These are phyloP conservation scores for Carposina sasakii DNA, from an alignment of 1,140 invertebrate species.

Conservation along the genomic window DNA sequence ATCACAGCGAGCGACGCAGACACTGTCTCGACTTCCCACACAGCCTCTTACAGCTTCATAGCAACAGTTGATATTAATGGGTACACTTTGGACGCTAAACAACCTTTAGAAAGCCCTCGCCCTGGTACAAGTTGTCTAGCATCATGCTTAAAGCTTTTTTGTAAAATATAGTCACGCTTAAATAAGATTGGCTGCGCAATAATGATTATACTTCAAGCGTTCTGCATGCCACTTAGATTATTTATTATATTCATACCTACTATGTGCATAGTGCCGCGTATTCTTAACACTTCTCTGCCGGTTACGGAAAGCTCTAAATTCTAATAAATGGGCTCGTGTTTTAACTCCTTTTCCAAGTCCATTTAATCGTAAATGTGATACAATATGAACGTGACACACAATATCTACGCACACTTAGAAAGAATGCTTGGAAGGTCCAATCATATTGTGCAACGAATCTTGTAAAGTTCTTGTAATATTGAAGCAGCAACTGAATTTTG, in stretches of 20 bases:
- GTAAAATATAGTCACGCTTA: constrained; percentile 72
- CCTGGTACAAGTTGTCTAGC: constrained; percentile 71
- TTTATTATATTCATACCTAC: constrained; percentile 71
- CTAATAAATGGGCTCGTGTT: constrained; percentile 36
- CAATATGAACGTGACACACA: constrained; percentile 72
- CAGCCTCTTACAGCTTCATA: constrained; percentile 67
- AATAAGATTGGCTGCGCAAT: constrained; percentile 72
- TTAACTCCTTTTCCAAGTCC: too few species aligned
- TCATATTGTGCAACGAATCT: constrained; percentile 73
- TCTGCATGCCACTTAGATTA: constrained; percentile 75
- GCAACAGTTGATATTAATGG: constrained; percentile 69
- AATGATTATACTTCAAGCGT: constrained; percentile 76
- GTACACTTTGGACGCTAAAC: constrained; percentile 68
- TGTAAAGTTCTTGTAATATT: constrained; percentile 72
- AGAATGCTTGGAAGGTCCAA: constrained; percentile 71
- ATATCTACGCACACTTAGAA: constrained; percentile 50
- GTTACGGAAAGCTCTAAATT: constrained; percentile 60
- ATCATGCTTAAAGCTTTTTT: constrained; percentile 73
- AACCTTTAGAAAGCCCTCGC: constrained; percentile 68
- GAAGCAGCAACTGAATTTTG: constrained; percentile 65
- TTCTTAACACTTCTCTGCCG: constrained; percentile 62
- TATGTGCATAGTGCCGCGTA: constrained; percentile 68
- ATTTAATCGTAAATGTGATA: too few species aligned
- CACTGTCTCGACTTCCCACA: constrained; percentile 55
- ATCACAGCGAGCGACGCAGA: constrained; percentile 56